phyloP scores from a whole-genome alignment of 2,113 vertebrate genomes.

The Saguinus midas region DNA sequence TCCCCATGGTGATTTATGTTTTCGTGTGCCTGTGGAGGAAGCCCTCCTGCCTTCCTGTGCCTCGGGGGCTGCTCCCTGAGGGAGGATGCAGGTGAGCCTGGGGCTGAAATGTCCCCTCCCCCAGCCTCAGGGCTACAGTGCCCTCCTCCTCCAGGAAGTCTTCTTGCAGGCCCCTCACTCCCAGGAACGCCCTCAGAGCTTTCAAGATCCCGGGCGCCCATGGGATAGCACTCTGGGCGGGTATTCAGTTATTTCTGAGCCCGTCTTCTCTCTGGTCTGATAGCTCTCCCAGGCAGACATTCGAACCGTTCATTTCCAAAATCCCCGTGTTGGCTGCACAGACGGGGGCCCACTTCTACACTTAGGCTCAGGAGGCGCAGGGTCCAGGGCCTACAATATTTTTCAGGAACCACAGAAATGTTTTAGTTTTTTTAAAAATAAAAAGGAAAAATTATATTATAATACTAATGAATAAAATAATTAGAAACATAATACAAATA shows the following conservation, averaged over 20 bases:
- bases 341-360: not conserved
- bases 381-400: not conserved
- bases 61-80: not conserved
- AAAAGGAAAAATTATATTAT: not conserved
- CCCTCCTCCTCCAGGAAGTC: not conserved
- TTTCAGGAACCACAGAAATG: not conserved
- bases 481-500: not conserved
- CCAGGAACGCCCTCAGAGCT: rapidly evolving
- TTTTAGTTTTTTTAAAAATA: not conserved
- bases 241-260: not conserved
- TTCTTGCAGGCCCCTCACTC: not conserved
- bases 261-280: not conserved
- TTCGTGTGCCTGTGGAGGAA: slow-evolving; percentile 58
- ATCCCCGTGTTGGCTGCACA: rapidly evolving
- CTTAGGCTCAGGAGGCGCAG: rapidly evolving
- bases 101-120: too few species aligned
- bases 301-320: rapidly evolving
- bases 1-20: slow-evolving; percentile 23
- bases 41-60: slow-evolving; percentile 47
- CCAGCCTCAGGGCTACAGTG: not conserved
- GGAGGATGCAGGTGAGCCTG: too few species aligned
- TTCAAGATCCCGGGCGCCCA: too few species aligned
- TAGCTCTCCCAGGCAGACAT: not conserved
- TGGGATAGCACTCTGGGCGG: rapidly evolving
- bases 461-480: not conserved